phyloP scores from a whole-genome alignment of 2,113 vertebrate species.

The Ochotona princeps region DNA sequence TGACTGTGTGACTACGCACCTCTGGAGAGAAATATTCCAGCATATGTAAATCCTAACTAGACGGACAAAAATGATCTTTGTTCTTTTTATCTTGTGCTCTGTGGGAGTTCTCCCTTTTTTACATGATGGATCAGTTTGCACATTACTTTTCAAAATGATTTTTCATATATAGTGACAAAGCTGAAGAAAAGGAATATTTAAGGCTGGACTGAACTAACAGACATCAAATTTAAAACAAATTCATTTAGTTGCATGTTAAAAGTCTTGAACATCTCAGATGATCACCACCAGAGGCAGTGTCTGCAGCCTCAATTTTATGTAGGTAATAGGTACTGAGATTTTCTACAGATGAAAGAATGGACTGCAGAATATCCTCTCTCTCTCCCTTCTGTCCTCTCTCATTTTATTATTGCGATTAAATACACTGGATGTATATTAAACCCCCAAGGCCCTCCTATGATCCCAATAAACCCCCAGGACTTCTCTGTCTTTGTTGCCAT shows the following conservation, averaged over 20 bases:
- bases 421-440: background rate
- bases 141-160: conserved; percentile 78
- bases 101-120: conserved; percentile 84
- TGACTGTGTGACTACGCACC: conserved; percentile 36
- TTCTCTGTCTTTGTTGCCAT: background rate
- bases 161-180: conserved; percentile 58
- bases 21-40: conserved; percentile 81
- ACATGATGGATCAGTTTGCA: conserved; percentile 83
- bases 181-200: conserved; percentile 53
- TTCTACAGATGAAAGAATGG: background rate
- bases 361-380: no score
- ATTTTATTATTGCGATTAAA: background rate
- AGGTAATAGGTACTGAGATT: background rate
- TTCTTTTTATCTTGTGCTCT: conserved; percentile 80
- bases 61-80: conserved; percentile 83
- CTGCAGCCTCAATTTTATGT: background rate
- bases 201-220: background rate
- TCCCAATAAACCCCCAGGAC: background rate
- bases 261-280: background rate
- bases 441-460: background rate
- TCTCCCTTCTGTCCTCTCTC: no score
- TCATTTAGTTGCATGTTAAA: background rate
- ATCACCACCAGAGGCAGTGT: background rate
- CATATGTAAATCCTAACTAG: conserved; percentile 84
- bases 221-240: background rate